Percentiles rank a stretch among this genome's conserved stretches.
phyloP scores from a whole-genome alignment of 2,113 vertebrate genomes.

The Indicator maculatus region DNA sequence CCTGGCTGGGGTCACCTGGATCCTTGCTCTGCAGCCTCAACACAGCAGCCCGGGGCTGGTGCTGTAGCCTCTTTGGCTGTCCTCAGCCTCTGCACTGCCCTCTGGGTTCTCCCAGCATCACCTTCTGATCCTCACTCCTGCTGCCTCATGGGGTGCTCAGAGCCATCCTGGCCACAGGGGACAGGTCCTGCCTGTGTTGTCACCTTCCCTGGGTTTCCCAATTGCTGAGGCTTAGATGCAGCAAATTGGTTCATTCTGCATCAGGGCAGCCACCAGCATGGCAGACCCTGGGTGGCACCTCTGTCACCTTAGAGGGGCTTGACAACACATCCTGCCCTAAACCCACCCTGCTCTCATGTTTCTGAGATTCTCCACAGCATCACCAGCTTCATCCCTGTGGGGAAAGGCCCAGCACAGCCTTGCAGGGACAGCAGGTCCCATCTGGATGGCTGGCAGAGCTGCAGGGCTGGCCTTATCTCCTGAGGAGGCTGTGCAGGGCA shows the following conservation, averaged over 20 bases:
- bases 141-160: not conserved
- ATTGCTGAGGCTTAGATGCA: not conserved
- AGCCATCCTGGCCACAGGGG: accelerated
- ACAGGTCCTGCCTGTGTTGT: accelerated
- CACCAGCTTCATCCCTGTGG: accelerated
- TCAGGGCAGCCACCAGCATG: accelerated
- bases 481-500: not conserved
- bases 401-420: not conserved
- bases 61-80: not conserved
- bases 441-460: not conserved
- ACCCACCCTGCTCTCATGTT: accelerated
- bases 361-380: not conserved
- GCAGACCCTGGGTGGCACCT: not conserved
- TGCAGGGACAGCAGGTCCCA: accelerated
- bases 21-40: not conserved
- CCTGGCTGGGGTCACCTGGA: not conserved
- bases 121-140: not conserved
- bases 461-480: not conserved
- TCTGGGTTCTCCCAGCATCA: accelerated
- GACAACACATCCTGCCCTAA: not conserved
- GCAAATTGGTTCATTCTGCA: not conserved
- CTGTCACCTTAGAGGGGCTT: not conserved
- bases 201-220: not conserved
- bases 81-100: not conserved
- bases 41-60: not conserved